Evolutionary conservation across 2,797 vertebrate genomes (phyloP).

Genomic region (Chaetophractus vellerosus): DNA sequence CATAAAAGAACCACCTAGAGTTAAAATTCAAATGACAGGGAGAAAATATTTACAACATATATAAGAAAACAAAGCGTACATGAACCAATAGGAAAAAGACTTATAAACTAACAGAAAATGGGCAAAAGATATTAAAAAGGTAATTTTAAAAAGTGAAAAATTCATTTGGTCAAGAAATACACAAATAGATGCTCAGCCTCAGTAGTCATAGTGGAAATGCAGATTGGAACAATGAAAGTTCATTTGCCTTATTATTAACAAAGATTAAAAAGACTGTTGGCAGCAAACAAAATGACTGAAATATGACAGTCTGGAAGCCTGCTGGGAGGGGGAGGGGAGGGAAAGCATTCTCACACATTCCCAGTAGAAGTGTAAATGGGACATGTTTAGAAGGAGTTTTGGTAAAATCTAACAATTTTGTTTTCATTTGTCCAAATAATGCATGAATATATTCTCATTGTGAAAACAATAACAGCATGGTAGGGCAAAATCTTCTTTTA

Average conservation of each 20-base stretch:
- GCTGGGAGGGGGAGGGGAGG: too few species aligned
- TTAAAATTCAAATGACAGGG: not conserved
- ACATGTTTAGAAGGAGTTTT: not conserved
- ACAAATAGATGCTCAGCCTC: not conserved
- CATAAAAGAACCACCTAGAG: too few species aligned
- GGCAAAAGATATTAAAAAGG: too few species aligned
- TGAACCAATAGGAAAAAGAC: too few species aligned
- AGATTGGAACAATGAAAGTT: not conserved
- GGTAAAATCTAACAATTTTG: not conserved
- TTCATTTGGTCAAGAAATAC: not conserved
- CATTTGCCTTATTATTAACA: not conserved
- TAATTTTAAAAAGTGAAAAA: too few species aligned
- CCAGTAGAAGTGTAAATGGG: not conserved
- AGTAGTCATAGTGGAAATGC: too few species aligned
- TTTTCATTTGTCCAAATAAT: slow-evolving; percentile 14
- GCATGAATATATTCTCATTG: not conserved
- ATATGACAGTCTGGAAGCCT: not conserved
- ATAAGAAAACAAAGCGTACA: not conserved
- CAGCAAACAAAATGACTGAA: too few species aligned
- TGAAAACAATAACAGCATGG: not conserved
- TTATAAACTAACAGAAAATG: too few species aligned
- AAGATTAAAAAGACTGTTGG: not conserved
- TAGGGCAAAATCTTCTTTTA: not conserved
- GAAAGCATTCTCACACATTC: not conserved
- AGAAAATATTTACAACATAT: not conserved